Evolutionary conservation across 2,113 vertebrate genomes (phyloP).

Genomic region (Channa argus): DNA sequence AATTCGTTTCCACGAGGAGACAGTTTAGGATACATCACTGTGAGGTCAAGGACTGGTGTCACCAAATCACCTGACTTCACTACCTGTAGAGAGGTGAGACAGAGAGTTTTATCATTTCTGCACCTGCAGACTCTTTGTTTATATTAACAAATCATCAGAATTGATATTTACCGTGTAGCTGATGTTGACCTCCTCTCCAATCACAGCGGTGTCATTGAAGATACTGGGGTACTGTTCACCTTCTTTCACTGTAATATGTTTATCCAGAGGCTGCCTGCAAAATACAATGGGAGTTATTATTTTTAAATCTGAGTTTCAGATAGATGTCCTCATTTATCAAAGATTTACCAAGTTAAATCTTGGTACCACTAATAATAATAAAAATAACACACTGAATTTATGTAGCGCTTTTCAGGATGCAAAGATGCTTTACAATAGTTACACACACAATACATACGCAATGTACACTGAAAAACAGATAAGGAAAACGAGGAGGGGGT

Average conservation of each 20-base stretch:
- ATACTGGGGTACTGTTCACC: constrained; percentile 83
- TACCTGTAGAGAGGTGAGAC: constrained; percentile 79
- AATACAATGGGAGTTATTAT: neutral
- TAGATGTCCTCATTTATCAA: too few relatives aligned
- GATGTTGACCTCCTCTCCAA: constrained; percentile 90
- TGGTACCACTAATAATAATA: too few relatives aligned
- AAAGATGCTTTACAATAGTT: too few relatives aligned
- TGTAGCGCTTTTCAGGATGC: too few relatives aligned
- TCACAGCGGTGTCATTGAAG: constrained; percentile 87
- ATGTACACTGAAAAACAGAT: too few relatives aligned
- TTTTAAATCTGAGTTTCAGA: neutral
- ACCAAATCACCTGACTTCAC: constrained; percentile 81
- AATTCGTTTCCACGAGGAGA: constrained; percentile 85
- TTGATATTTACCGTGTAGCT: constrained; percentile 87
- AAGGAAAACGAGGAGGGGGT: too few relatives aligned
- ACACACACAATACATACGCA: too few relatives aligned
- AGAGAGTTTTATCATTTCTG: neutral
- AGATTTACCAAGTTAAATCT: too few relatives aligned
- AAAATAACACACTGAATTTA: too few relatives aligned
- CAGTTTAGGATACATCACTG: constrained; percentile 85
- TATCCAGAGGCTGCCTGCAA: constrained; percentile 74
- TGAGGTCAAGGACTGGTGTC: constrained; percentile 85
- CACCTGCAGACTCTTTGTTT: neutral
- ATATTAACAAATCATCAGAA: neutral
- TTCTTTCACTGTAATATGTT: constrained; percentile 86